A percentile compares a stretch with the other conserved stretches of the same genome.
phyloP scores from a whole-genome alignment of 2,113 vertebrate genomes.

The Pipra filicauda region DNA sequence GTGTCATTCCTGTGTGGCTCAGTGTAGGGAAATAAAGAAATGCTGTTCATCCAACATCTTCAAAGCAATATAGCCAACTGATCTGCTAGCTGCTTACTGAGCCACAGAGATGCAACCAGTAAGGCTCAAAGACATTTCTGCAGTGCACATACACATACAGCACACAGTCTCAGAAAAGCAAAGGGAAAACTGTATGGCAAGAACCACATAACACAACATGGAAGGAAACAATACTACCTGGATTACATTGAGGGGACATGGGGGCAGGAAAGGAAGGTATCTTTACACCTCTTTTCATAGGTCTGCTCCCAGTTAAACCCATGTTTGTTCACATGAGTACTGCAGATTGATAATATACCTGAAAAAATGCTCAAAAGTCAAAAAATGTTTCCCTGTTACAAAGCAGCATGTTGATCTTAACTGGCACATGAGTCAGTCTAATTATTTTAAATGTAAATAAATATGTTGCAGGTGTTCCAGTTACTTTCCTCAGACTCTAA shows the following conservation, averaged over 20 bases:
- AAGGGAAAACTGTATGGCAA: background rate
- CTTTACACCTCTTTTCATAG: background rate
- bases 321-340: background rate
- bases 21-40: background rate
- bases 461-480: background rate
- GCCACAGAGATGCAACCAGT: background rate
- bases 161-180: background rate
- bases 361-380: background rate
- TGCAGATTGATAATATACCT: background rate
- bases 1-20: background rate
- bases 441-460: background rate
- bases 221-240: background rate
- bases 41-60: accelerated
- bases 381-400: background rate
- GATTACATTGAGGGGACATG: background rate
- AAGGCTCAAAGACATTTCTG: background rate
- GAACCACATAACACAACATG: accelerated
- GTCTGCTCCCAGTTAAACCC: background rate
- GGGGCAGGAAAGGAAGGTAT: background rate
- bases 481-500: background rate
- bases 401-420: background rate
- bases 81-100: background rate
- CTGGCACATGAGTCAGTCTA: background rate
- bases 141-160: too few relatives aligned
- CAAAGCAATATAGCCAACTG: background rate